phyloP scores from a whole-genome alignment of 2,113 vertebrate genomes.

The Xenopus borealis region DNA sequence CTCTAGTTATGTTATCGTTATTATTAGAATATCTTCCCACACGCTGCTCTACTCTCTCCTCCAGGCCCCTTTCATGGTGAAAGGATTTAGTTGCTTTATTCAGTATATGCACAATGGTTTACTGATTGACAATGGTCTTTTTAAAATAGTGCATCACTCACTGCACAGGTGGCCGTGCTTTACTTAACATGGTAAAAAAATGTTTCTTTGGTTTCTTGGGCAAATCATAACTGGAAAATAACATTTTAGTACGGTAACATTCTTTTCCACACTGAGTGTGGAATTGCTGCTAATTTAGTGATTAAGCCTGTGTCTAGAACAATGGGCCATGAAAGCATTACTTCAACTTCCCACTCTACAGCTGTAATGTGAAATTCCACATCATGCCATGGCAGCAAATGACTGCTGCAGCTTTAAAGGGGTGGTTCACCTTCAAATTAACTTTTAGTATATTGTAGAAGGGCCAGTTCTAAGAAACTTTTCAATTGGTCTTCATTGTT shows the following conservation, averaged over 20 bases:
- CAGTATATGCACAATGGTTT: constrained; percentile 27
- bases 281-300: constrained; percentile 41
- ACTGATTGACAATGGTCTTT: not conserved
- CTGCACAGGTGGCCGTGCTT: too few relatives aligned
- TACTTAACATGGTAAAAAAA: not conserved
- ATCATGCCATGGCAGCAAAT: constrained; percentile 10
- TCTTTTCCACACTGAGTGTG: constrained; percentile 32
- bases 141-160: not conserved
- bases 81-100: too few relatives aligned
- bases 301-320: constrained; percentile 18
- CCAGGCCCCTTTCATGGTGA: not conserved
- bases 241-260: constrained; percentile 18
- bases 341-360: constrained; percentile 37
- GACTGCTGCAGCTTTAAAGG: constrained; percentile 7
- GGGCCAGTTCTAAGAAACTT: too few relatives aligned
- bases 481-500: too few relatives aligned
- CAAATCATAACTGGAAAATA: constrained; percentile 15
- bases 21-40: too few relatives aligned
- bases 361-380: constrained; percentile 34
- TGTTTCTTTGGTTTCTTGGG: constrained; percentile 7
- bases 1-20: too few relatives aligned
- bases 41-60: too few relatives aligned
- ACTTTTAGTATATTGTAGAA: too few relatives aligned
- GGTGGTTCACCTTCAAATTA: too few relatives aligned
- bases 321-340: constrained; percentile 16